Conservation (phyloP, 2,113 vertebrate genomes). For the Pitta sordida region DNA sequence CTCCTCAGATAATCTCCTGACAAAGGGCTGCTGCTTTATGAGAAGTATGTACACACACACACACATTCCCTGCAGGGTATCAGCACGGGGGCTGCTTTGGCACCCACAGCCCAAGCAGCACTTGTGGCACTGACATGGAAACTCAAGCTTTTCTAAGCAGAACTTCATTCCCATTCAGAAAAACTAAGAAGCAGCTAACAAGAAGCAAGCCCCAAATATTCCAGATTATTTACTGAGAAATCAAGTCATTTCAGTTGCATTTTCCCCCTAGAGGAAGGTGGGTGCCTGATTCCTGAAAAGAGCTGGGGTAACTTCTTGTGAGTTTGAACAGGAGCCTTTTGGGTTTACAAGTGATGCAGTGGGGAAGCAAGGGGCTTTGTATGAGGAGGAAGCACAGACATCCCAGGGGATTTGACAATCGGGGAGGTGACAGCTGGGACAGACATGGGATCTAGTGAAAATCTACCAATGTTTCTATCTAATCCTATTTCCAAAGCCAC, state of each 20-base stretch:
- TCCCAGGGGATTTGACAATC: not conserved
- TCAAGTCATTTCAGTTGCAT: not conserved
- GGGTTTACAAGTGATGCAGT: not conserved
- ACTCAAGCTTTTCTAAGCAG: not conserved
- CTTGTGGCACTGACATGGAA: not conserved
- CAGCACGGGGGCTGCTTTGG: not conserved
- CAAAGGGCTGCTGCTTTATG: not conserved
- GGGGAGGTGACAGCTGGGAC: not conserved
- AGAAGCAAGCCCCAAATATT: not conserved
- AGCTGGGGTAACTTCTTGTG: not conserved
- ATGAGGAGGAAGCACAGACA: rapidly evolving
- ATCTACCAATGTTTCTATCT: not conserved
- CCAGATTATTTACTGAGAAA: not conserved
- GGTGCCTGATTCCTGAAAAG: not conserved
- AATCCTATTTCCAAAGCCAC: not conserved
- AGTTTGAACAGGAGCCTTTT: not conserved
- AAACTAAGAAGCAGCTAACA: not conserved
- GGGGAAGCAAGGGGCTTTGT: not conserved
- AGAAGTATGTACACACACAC: not conserved
- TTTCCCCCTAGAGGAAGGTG: not conserved
- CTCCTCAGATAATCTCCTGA: not conserved
- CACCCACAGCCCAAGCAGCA: not conserved
- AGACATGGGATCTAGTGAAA: not conserved
- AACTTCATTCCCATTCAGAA: not conserved
- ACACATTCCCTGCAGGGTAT: not conserved